A percentile compares a stretch with the other conserved stretches of the same genome.
phyloP scores from a whole-genome alignment of 2,797 vertebrate species.

The Phoeniculus purpureus region DNA sequence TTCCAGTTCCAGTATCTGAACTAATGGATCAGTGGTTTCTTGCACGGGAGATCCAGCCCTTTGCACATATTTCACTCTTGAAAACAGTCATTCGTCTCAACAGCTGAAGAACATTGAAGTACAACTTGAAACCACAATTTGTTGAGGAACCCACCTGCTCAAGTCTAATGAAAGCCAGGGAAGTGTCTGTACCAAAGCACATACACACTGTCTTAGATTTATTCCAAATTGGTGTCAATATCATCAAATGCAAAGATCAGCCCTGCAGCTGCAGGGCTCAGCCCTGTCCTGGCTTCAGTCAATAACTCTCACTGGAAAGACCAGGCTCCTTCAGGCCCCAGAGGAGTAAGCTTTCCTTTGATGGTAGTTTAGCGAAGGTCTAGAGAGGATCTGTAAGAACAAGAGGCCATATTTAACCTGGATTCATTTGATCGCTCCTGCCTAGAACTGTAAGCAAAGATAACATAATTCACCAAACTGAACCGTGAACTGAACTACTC shows the following conservation, averaged over 20 bases:
- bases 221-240: background rate
- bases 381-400: background rate
- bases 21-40: background rate
- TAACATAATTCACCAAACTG: background rate
- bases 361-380: background rate
- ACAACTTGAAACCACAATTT: background rate
- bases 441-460: background rate
- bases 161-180: background rate
- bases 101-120: background rate
- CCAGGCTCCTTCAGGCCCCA: background rate
- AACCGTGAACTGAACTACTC: background rate
- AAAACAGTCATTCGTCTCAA: background rate
- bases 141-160: background rate
- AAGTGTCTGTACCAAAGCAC: background rate
- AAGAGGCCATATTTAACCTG: background rate
- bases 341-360: background rate
- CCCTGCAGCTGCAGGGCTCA: background rate
- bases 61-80: background rate
- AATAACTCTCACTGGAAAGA: background rate
- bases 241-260: background rate
- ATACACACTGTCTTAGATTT: background rate
- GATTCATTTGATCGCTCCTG: background rate
- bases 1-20: slow-evolving; percentile 30
- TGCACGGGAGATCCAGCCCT: background rate
- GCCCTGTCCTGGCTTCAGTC: background rate